A percentile compares a stretch with the other conserved stretches of the same genome.
Evolutionary conservation across 1,140 invertebrate genomes (phyloP).

Genomic region (Tetranychus cinnabarinus): DNA sequence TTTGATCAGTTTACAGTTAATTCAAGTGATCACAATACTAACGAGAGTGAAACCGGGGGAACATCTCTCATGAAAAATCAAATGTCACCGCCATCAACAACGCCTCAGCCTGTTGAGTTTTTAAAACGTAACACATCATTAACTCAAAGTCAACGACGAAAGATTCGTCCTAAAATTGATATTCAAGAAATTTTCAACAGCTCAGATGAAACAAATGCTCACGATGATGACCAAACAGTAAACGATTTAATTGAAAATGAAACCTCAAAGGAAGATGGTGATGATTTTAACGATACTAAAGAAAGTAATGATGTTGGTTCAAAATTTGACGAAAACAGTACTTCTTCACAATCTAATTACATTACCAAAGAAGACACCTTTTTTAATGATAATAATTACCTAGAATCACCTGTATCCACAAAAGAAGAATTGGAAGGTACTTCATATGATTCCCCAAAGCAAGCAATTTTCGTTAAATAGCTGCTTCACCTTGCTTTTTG

Average conservation of each 20-base stretch:
- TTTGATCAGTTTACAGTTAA: background rate
- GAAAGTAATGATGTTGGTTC: too few species aligned
- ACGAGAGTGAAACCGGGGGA: background rate
- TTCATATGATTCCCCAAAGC: background rate
- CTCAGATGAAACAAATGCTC: background rate
- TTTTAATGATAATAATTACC: background rate
- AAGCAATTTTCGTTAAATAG: too few species aligned
- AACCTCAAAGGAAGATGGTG: too few species aligned
- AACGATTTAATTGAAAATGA: too few species aligned
- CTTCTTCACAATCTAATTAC: background rate
- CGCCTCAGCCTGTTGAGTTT: background rate
- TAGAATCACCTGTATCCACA: background rate
- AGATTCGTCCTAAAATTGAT: conserved; percentile 5
- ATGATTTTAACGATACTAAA: too few species aligned
- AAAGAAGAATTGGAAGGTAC: background rate
- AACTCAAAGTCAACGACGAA: conserved; percentile 8
- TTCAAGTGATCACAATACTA: background rate
- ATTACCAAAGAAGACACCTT: background rate
- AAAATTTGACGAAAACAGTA: too few species aligned
- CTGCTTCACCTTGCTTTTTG: background rate
- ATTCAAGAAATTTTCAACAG: conserved; percentile 5
- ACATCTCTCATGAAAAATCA: background rate
- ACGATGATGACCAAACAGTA: too few species aligned
- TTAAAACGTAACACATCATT: conserved; percentile 3
- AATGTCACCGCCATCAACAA: background rate